Conservation (phyloP, 1,140 invertebrate species). For the Anastrepha ludens region DNA sequence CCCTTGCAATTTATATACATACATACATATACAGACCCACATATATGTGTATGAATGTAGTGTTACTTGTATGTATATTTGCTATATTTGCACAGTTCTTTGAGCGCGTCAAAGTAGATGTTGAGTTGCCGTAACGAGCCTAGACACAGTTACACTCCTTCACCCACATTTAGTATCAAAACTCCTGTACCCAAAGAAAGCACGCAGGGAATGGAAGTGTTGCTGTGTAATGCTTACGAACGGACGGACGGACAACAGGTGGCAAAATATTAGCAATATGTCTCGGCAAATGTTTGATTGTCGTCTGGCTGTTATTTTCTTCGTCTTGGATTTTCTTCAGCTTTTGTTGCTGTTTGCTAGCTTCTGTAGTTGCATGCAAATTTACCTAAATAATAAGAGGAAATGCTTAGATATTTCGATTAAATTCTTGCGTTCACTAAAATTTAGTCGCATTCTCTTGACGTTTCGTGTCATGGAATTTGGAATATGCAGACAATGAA, state of each 20-base stretch:
- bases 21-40: too few species aligned
- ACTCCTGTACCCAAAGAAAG: not conserved
- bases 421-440: conserved; percentile 34
- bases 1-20: too few species aligned
- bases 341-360: not conserved
- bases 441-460: not conserved
- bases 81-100: not conserved
- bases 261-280: conserved; percentile 49
- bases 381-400: conserved; percentile 4
- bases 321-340: not conserved
- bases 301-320: conserved; percentile 12
- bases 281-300: conserved; percentile 47
- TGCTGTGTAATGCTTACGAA: not conserved
- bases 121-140: not conserved
- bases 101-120: not conserved
- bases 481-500: not conserved
- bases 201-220: not conserved
- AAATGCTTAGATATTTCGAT: conserved; percentile 20
- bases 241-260: conserved; percentile 22
- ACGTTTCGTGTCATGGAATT: not conserved
- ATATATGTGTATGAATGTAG: too few species aligned
- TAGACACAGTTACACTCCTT: not conserved
- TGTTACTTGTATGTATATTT: not conserved
- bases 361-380: not conserved
- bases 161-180: not conserved